phyloP scores from a whole-genome alignment of 2,888 invertebrate species.

The Ariolimax columbianus region DNA sequence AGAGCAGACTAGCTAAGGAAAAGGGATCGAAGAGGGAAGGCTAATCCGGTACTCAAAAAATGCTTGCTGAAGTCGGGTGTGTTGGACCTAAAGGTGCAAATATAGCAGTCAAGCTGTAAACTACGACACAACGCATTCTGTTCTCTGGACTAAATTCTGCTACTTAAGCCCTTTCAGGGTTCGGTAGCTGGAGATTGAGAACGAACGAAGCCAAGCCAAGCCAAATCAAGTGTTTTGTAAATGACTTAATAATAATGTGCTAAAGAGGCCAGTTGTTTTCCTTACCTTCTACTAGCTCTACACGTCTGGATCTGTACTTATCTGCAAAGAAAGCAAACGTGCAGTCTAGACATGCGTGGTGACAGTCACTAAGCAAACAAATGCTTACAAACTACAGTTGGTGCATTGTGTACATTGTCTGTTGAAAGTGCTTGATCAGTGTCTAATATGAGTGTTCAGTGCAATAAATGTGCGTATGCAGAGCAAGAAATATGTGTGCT shows the following conservation, averaged over 20 bases:
- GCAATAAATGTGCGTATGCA: not conserved
- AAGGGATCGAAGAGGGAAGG: no score
- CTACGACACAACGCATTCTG: no score
- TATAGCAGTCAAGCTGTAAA: no score
- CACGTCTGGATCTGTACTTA: slow-evolving; percentile 30
- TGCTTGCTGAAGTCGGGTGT: no score
- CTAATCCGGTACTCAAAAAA: no score
- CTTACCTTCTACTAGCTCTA: slow-evolving; percentile 30
- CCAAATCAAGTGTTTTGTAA: not conserved
- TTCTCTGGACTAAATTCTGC: no score
- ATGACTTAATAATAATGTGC: not conserved
- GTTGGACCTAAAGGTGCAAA: no score
- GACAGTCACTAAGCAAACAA: not conserved
- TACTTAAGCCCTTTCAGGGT: no score
- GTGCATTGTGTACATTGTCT: not conserved
- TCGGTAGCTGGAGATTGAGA: no score
- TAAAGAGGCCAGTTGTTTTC: not conserved
- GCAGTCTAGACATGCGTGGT: slow-evolving; percentile 16
- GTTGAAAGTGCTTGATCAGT: not conserved
- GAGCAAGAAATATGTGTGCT: not conserved
- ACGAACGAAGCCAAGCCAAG: no score
- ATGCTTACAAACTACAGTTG: not conserved
- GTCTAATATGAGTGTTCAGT: not conserved
- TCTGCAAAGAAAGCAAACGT: slow-evolving; percentile 38
- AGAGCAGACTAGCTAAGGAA: no score